These are phyloP conservation scores for Antheraea yamamai DNA, from an alignment of 2,888 invertebrate genomes.

Conservation along the genomic window DNA sequence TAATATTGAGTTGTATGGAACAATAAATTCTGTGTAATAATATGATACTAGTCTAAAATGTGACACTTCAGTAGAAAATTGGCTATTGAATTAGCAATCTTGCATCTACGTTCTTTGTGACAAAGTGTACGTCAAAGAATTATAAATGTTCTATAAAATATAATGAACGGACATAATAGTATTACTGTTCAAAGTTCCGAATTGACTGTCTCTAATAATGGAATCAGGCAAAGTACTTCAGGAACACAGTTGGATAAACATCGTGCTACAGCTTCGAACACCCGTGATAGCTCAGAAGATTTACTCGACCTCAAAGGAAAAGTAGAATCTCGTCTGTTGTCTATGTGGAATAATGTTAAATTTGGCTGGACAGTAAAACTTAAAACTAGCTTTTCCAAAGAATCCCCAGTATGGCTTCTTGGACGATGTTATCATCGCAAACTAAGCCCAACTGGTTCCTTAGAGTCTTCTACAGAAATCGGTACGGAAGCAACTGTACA, in stretches of 20 bases:
- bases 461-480: slow-evolving; percentile 82
- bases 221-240: slow-evolving; percentile 46
- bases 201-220: slow-evolving; percentile 48
- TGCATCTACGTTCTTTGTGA: not conserved
- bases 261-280: slow-evolving; percentile 54
- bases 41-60: not conserved
- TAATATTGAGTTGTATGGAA: not conserved
- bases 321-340: slow-evolving; percentile 90
- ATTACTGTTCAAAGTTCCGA: slow-evolving; percentile 53
- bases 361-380: slow-evolving; percentile 93
- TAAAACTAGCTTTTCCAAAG: slow-evolving; percentile 89
- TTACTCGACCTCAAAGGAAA: slow-evolving; percentile 85
- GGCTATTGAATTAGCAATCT: not conserved
- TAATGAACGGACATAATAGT: slow-evolving; percentile 65
- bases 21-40: slow-evolving; percentile 17
- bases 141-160: slow-evolving; percentile 25
- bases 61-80: not conserved
- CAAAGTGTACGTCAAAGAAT: not conserved
- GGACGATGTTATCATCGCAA: slow-evolving; percentile 92
- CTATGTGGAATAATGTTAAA: slow-evolving; percentile 96
- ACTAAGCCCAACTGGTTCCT: slow-evolving; percentile 82
- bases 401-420: slow-evolving; percentile 93
- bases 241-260: slow-evolving; percentile 46
- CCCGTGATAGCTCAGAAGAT: slow-evolving; percentile 67
- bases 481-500: slow-evolving; percentile 83